Conservation (phyloP, 2,888 invertebrate species). For the Coenonympha glycerion region DNA sequence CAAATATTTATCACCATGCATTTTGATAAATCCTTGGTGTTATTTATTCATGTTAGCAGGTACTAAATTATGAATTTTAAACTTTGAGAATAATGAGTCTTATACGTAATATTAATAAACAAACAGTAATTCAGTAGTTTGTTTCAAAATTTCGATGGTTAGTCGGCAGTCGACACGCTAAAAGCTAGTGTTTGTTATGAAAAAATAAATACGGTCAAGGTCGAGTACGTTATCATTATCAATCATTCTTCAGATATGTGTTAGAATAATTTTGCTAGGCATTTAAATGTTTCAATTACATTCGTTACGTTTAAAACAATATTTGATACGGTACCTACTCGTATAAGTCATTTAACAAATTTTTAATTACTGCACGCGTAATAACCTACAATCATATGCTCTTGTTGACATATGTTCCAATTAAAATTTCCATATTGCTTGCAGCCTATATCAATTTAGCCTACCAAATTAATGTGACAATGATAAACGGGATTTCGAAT, state of each 20-base stretch:
- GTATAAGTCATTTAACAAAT: not conserved
- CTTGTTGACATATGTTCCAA: conserved; percentile 4
- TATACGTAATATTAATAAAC: too few species aligned
- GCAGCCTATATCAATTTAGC: not conserved
- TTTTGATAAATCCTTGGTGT: too few species aligned
- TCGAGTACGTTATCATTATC: too few species aligned
- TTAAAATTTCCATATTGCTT: not conserved
- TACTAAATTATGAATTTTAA: too few species aligned
- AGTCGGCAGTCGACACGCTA: too few species aligned
- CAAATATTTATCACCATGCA: too few species aligned
- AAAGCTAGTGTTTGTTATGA: too few species aligned
- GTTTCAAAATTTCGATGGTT: too few species aligned
- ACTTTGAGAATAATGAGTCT: too few species aligned
- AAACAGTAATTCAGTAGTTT: too few species aligned
- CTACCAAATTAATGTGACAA: not conserved
- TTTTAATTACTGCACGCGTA: not conserved
- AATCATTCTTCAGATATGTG: not conserved
- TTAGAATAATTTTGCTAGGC: not conserved
- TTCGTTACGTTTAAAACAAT: not conserved
- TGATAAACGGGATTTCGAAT: conserved; percentile 7
- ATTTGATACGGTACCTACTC: not conserved
- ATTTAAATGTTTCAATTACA: not conserved
- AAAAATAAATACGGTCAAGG: too few species aligned
- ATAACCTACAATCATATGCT: not conserved
- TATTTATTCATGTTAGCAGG: too few species aligned